phyloP scores from a whole-genome alignment of 2,113 vertebrate genomes.

The Sitta europaea region DNA sequence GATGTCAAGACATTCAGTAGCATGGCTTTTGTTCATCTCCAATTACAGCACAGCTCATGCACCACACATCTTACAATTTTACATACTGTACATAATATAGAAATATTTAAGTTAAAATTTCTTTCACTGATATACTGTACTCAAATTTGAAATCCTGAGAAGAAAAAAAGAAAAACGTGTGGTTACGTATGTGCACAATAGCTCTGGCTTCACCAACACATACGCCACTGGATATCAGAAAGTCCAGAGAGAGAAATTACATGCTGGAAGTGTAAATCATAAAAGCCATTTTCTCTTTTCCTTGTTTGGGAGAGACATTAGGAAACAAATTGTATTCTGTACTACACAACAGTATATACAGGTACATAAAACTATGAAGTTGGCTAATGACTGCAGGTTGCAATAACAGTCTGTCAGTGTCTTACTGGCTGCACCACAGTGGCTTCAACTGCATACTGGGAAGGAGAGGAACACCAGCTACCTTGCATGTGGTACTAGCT shows the following conservation, averaged over 20 bases:
- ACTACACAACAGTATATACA: constrained; percentile 39
- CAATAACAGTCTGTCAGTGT: neutral
- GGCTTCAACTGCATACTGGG: neutral
- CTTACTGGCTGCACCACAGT: neutral
- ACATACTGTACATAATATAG: constrained; percentile 83
- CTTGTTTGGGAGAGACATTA: neutral
- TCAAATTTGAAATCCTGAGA: constrained; percentile 89
- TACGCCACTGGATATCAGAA: constrained; percentile 26
- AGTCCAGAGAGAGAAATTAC: constrained; percentile 51
- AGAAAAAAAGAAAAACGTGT: constrained; percentile 72
- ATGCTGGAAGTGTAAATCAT: constrained; percentile 49
- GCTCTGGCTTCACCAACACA: constrained; percentile 30
- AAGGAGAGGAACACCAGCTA: neutral
- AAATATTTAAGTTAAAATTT: constrained; percentile 83
- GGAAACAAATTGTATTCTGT: constrained; percentile 21
- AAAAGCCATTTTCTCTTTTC: constrained; percentile 5
- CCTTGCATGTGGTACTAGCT: neutral
- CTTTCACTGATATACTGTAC: constrained; percentile 78
- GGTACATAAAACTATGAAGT: neutral
- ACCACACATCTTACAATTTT: constrained; percentile 78
- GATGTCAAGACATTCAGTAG: constrained; percentile 57
- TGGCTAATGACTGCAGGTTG: neutral
- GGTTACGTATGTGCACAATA: constrained; percentile 46
- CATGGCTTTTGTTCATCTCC: constrained; percentile 49
- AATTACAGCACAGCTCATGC: constrained; percentile 67